Evolutionary conservation across 2,113 vertebrate species (phyloP), one percentile per base, ranked within the genome.

Genomic region (Seriola dumerili): DNA sequence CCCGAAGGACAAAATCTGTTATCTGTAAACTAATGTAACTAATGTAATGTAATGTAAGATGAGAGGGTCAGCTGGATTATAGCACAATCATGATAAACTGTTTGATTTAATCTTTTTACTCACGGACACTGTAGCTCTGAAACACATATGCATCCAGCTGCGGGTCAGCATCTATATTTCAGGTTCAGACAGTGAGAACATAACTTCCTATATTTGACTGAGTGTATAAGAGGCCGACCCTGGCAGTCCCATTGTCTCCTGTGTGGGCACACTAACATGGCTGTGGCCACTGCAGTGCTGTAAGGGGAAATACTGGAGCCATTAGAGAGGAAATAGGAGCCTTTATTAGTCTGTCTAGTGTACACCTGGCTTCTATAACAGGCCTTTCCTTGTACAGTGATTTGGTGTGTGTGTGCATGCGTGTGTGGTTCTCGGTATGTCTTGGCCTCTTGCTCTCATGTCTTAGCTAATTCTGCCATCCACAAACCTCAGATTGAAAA

Each of bases 281-380:
- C 81, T 78, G 57, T 40, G 54, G 89, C 81, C 69, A 17, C 63
- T 85, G 76, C 67, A 63, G 66, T 68, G 72, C 83, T 85, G 68
- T 68, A 80, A 85, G 81, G 82, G 82, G 72, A 88, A 93, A 89
- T 73, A 76, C 76, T 91, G 84, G 40, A 85, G 88, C 89, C 89
- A 91, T 92, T 93, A 89, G 70, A 68, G 85, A 91, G 91, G 91
- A 93, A 94, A 91, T 78, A 55, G 78, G 88, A 91, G 85, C 80
- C 90, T 92, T 94, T 93, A 93, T 91, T 90, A 90, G 88, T 84
- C 90, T 88, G 93, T 85, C 86, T 91, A 70, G 73, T 88, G 82
- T 91, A 92, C 93, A 94, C 93, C 93, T 94, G 91, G 91, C 87
- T 91, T 88, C 82, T 84, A 92, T 91, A 94, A 94, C 78, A 86